phyloP scores from a whole-genome alignment of 2,797 vertebrate species.

The Mastacembelus armatus region DNA sequence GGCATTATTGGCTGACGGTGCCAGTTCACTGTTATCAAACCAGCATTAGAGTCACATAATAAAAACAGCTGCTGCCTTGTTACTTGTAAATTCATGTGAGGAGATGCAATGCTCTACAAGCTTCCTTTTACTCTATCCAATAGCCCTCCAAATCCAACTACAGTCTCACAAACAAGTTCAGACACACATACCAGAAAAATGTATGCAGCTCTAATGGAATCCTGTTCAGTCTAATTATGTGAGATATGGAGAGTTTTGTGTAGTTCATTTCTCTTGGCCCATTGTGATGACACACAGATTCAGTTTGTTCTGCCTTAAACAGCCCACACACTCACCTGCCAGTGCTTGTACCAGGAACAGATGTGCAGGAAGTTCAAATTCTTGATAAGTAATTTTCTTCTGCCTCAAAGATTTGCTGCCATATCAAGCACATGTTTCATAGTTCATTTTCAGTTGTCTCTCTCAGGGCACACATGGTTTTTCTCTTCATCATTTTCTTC shows the following conservation, averaged over 20 bases:
- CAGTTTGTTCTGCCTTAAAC: slow-evolving; percentile 19
- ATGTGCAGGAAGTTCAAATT: slow-evolving; percentile 8
- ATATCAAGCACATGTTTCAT: slow-evolving; percentile 1
- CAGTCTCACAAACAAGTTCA: slow-evolving; percentile 18
- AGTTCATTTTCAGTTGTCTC: slow-evolving; percentile 3
- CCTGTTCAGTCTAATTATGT: slow-evolving; percentile 38
- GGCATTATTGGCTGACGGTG: too few species aligned
- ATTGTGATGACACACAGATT: slow-evolving; percentile 24
- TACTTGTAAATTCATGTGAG: slow-evolving; percentile 18
- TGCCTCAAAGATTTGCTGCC: background rate
- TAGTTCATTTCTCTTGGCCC: slow-evolving; percentile 1
- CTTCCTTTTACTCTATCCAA: slow-evolving; percentile 46
- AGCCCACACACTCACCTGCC: background rate
- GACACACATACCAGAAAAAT: slow-evolving; percentile 17
- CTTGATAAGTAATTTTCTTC: slow-evolving; percentile 26
- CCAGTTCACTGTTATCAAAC: background rate
- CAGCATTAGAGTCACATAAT: background rate
- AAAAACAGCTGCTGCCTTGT: background rate
- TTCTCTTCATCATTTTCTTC: background rate
- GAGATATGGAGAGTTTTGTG: slow-evolving; percentile 19
- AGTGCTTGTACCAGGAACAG: slow-evolving; percentile 10
- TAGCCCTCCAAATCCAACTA: slow-evolving; percentile 27
- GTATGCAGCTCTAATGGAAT: slow-evolving; percentile 39
- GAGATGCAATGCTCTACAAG: slow-evolving; percentile 30
- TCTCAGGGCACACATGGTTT: background rate